Base-by-base conservation (phyloP, 2,888 invertebrate species). In the Volucella bombylans region DNA sequence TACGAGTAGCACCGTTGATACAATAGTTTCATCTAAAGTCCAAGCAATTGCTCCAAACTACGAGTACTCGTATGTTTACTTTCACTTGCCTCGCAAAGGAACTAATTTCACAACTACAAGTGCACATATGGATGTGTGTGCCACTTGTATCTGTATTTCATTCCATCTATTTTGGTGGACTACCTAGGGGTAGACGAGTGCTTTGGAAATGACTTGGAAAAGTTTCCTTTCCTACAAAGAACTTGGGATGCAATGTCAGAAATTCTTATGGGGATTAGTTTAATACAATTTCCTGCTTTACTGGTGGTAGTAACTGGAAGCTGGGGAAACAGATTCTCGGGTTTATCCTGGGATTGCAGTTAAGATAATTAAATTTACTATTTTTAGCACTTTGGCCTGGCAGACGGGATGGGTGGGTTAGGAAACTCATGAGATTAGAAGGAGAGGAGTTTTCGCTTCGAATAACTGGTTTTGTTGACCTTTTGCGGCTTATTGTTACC, bases 11-110 rank as follows among this genome's bases (percentile, higher is more conserved):
- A n/a, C n/a, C n/a, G n/a, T n/a, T n/a, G n/a, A n/a, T n/a, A n/a
- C n/a, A n/a, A 83, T 79, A 83, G 79, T 79, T 83, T 79, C 68
- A 83, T 83, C 79, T 64, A 47, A 18, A 54, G 49, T 23, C 49
- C 65, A 74, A 74, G 79, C 61, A 79, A 79, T 79, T 79, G 72
- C 57, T 83, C 74, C 79, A 52, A 83, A 79, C n/a, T n/a, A n/a
- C n/a, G n/a, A n/a, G n/a, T n/a, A n/a, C n/a, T n/a, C n/a, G 82
- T 73, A 83, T 83, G 69, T 79, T 83, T 83, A 79, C 82, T 79
- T 83, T 82, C 79, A 73, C 73, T 69, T 73, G 64, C 43, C 47
- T 45, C 59, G 6, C 23, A 72, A 72, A 49, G 71, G 67, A 68
- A 59, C 73, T 79, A 79, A 65, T 79, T 69, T 38, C 50, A 49